Conservation (phyloP, 2,888 invertebrate species). For the Herminia tarsipennalis region DNA sequence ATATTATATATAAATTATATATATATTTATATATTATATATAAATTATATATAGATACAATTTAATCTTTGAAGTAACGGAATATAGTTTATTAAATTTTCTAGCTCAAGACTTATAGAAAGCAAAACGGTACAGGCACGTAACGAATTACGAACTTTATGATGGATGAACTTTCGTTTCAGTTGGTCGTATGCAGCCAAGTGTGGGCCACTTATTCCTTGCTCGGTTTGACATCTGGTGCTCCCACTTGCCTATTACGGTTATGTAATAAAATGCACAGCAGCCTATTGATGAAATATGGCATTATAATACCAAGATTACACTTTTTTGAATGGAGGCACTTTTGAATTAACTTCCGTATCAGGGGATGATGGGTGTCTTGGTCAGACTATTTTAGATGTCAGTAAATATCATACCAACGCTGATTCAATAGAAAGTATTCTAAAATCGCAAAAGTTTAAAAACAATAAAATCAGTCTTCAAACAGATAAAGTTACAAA, state of each 20-base stretch:
- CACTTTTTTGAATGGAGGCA: too few relatives aligned
- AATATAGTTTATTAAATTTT: not conserved
- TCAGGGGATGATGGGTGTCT: too few relatives aligned
- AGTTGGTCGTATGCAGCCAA: constrained; percentile 40
- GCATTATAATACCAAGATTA: not conserved
- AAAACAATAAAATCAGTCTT: too few relatives aligned
- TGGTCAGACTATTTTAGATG: too few relatives aligned
- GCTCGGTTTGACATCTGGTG: constrained; percentile 39
- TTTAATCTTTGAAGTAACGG: not conserved
- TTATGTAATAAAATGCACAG: constrained; percentile 6
- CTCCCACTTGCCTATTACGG: constrained; percentile 38
- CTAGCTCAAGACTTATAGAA: constrained; percentile 9
- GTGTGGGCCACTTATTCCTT: constrained; percentile 42
- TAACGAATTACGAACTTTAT: constrained; percentile 32
- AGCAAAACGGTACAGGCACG: constrained; percentile 15
- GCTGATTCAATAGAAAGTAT: too few relatives aligned
- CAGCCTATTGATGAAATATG: not conserved
- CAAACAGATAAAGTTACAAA: too few relatives aligned
- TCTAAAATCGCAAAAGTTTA: too few relatives aligned
- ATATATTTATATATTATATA: too few relatives aligned
- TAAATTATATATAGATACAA: too few relatives aligned
- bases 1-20: too few relatives aligned
- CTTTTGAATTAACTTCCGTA: too few relatives aligned
- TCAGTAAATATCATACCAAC: too few relatives aligned
- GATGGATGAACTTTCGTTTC: constrained; percentile 34